Evolutionary conservation across 2,113 vertebrate genomes (phyloP).

Genomic region (Chaetops frenatus): DNA sequence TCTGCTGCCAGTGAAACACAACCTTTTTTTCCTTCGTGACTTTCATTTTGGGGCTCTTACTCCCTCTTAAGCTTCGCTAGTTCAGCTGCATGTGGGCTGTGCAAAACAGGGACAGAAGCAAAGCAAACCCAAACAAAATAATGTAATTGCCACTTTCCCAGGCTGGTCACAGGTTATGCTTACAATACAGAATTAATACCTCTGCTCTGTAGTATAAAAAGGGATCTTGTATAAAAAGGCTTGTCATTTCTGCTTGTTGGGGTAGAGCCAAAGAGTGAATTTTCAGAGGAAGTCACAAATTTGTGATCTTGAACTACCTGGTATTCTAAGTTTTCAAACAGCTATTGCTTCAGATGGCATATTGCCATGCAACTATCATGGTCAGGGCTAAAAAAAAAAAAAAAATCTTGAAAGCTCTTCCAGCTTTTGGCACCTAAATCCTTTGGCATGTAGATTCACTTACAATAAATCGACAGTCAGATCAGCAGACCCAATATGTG

Average conservation of each 20-base stretch:
- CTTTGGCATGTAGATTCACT: constrained; percentile 46
- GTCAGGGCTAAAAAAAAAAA: constrained; percentile 29
- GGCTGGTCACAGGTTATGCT: constrained; percentile 9
- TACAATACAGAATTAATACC: not conserved
- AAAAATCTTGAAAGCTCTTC: constrained; percentile 10
- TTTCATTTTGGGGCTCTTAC: not conserved
- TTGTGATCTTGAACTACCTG: not conserved
- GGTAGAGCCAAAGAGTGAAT: not conserved
- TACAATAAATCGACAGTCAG: constrained; percentile 59
- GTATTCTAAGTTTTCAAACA: not conserved
- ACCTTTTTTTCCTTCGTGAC: not conserved
- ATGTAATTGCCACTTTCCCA: not conserved
- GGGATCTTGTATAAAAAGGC: not conserved
- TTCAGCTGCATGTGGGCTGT: not conserved
- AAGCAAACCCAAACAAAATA: not conserved
- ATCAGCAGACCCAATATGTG: constrained; percentile 60
- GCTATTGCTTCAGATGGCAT: not conserved
- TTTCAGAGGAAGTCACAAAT: not conserved
- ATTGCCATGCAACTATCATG: constrained; percentile 30
- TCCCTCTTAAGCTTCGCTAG: not conserved
- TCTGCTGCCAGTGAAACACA: not conserved
- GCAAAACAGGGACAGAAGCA: not conserved
- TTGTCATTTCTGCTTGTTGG: not conserved
- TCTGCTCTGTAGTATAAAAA: not conserved
- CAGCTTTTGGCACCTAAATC: constrained; percentile 56